A percentile compares a stretch with the other conserved stretches of the same genome.
Evolutionary conservation across 2,888 invertebrate genomes (phyloP).

Genomic region (Rhingia rostrata): DNA sequence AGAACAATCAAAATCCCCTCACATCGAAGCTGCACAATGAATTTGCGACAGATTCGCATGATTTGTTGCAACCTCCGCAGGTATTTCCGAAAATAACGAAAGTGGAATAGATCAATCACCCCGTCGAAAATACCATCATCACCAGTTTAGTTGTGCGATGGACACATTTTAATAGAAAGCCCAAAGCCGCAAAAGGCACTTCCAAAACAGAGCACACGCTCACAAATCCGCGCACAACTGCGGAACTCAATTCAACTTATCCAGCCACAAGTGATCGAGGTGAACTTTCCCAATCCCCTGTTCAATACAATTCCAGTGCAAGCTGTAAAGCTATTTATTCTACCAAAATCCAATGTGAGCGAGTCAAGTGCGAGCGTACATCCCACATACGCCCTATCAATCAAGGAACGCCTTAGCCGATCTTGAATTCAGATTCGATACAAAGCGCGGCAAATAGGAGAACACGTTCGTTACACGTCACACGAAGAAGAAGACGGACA

Average conservation of each 20-base stretch:
- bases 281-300: slow-evolving; percentile 77
- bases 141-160: slow-evolving; percentile 6
- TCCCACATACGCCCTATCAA: slow-evolving; percentile 81
- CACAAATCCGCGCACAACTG: slow-evolving; percentile 8
- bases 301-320: slow-evolving; percentile 75
- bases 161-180: slow-evolving; percentile 1
- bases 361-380: slow-evolving; percentile 79
- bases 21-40: slow-evolving; percentile 82
- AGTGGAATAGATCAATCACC: slow-evolving; percentile 47
- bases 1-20: slow-evolving; percentile 74
- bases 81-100: slow-evolving; percentile 84
- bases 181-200: slow-evolving; percentile 31
- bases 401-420: slow-evolving; percentile 81
- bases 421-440: slow-evolving; percentile 75
- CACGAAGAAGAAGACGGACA: slow-evolving; percentile 48
- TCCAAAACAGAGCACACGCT: slow-evolving; percentile 52
- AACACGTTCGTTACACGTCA: slow-evolving; percentile 35
- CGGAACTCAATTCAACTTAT: slow-evolving; percentile 79
- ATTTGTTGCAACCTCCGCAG: slow-evolving; percentile 92
- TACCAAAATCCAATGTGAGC: slow-evolving; percentile 77
- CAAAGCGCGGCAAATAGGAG: slow-evolving; percentile 16
- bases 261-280: slow-evolving; percentile 81
- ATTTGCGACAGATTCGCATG: slow-evolving; percentile 78
- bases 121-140: slow-evolving; percentile 33
- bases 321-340: slow-evolving; percentile 78